A percentile compares a stretch with the other conserved stretches of the same genome.
phyloP scores from a whole-genome alignment of 2,888 invertebrate genomes.

The Strigamia maritima region DNA sequence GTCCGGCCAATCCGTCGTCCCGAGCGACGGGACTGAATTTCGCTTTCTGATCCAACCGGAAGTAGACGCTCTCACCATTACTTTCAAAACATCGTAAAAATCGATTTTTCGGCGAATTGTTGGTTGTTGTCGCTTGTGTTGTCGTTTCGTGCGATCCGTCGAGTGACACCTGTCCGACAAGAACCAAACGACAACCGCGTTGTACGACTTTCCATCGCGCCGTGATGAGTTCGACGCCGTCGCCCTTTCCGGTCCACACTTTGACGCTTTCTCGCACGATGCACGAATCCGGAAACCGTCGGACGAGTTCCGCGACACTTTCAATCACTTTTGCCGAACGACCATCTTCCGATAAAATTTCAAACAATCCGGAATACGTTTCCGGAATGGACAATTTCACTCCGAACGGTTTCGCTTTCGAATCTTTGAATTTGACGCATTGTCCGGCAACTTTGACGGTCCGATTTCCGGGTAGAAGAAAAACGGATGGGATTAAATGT shows the following conservation, averaged over 20 bases:
- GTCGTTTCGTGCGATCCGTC: constrained; percentile 39
- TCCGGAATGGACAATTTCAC: constrained; percentile 86
- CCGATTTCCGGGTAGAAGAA: constrained; percentile 79
- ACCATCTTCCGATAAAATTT: constrained; percentile 89
- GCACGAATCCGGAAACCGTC: constrained; percentile 57
- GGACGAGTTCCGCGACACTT: constrained; percentile 75
- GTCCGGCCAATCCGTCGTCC: constrained; percentile 90
- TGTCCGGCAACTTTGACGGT: constrained; percentile 71
- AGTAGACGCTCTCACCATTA: constrained; percentile 75
- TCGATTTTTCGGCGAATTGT: constrained; percentile 61
- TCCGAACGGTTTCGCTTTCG: constrained; percentile 70
- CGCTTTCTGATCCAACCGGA: constrained; percentile 82
- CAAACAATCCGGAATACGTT: constrained; percentile 87
- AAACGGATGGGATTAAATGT: constrained; percentile 77
- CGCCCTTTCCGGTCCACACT: constrained; percentile 56
- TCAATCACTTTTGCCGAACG: constrained; percentile 78
- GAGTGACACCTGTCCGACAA: constrained; percentile 64
- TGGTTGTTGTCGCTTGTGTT: constrained; percentile 36
- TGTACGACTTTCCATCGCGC: constrained; percentile 63
- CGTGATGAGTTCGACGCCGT: constrained; percentile 46
- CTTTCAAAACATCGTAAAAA: constrained; percentile 83
- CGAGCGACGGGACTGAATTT: constrained; percentile 88
- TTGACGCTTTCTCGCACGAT: constrained; percentile 75
- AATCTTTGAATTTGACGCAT: constrained; percentile 73
- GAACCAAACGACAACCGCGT: constrained; percentile 79